These are phyloP conservation scores for Hypomecis atomaria DNA, from an alignment of 2,888 invertebrate species.

Conservation along the genomic window DNA sequence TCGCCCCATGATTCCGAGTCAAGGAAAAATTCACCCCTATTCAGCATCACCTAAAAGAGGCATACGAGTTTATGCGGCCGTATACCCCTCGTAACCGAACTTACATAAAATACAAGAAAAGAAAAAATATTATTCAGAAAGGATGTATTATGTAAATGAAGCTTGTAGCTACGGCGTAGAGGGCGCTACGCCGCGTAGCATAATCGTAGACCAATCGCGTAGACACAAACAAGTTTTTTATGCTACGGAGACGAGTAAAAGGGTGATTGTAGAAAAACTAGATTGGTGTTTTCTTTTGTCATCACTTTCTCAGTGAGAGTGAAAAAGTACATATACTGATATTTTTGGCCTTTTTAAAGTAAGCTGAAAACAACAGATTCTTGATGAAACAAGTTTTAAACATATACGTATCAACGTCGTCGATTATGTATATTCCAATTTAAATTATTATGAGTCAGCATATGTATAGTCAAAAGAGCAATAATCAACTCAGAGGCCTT, in stretches of 20 bases:
- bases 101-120: slow-evolving; percentile 27
- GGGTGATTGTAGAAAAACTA: not conserved
- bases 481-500: too few species aligned
- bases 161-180: slow-evolving; percentile 39
- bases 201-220: slow-evolving; percentile 43
- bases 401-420: too few species aligned
- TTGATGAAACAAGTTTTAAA: too few species aligned
- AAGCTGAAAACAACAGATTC: too few species aligned
- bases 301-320: too few species aligned
- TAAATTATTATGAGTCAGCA: too few species aligned
- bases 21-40: slow-evolving; percentile 6
- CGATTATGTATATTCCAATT: too few species aligned
- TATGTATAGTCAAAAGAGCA: too few species aligned
- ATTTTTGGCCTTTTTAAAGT: too few species aligned
- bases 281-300: too few species aligned
- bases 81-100: slow-evolving; percentile 21
- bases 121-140: slow-evolving; percentile 26
- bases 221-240: slow-evolving; percentile 12
- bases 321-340: too few species aligned
- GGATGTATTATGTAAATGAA: slow-evolving; percentile 30
- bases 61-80: slow-evolving; percentile 16
- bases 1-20: not conserved
- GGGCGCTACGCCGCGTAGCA: slow-evolving; percentile 43
- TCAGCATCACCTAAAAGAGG: slow-evolving; percentile 8
- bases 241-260: not conserved